A percentile compares a stretch with the other conserved stretches of the same genome.
Evolutionary conservation across 2,888 invertebrate species (phyloP).

Genomic region (Blomia tropicalis): DNA sequence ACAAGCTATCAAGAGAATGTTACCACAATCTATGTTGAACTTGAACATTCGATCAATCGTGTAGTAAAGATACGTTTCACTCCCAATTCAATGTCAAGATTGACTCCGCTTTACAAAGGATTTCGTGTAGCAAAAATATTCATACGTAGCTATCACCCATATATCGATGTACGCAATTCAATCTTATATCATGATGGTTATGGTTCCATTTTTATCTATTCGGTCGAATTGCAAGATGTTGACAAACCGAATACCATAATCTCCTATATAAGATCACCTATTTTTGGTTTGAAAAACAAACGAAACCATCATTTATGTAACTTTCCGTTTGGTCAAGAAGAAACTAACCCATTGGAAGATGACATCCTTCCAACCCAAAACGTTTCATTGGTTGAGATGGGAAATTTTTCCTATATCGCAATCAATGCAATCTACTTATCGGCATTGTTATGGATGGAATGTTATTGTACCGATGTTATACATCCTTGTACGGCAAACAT

Average conservation of each 20-base stretch:
- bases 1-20: not conserved
- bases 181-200: constrained; percentile 4
- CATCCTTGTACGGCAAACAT: not conserved
- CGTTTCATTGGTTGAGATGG: not conserved
- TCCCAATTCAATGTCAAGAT: not conserved
- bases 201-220: not conserved
- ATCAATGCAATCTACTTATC: not conserved
- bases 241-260: not conserved
- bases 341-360: not conserved
- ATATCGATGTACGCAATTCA: not conserved
- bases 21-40: not conserved
- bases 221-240: not conserved
- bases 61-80: not conserved
- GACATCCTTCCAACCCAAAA: constrained; percentile 2
- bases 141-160: not conserved
- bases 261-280: not conserved
- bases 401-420: not conserved
- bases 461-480: not conserved
- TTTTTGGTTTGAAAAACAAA: not conserved
- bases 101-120: not conserved
- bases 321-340: constrained; percentile 7
- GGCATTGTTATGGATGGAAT: not conserved
- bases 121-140: not conserved
- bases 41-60: constrained; percentile 4
- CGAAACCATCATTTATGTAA: not conserved